Conservation (phyloP, 2,888 invertebrate genomes). For the Eubasilissa splendida region DNA sequence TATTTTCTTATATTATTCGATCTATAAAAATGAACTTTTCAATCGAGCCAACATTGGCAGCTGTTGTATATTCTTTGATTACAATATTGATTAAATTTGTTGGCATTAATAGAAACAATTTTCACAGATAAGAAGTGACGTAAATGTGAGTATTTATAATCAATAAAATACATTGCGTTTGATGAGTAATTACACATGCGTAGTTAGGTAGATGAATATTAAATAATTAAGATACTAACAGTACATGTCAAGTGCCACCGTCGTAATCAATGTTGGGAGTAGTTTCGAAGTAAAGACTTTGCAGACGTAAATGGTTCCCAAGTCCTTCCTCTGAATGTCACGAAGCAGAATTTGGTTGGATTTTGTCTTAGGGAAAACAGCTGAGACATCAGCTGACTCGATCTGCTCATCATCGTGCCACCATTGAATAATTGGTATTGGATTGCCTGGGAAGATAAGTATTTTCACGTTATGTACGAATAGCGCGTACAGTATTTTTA, state of each 20-base stretch:
- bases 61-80: too few relatives aligned
- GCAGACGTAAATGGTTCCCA: constrained; percentile 76
- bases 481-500: too few relatives aligned
- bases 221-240: constrained; percentile 72
- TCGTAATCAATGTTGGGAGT: constrained; percentile 78
- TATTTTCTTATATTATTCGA: too few relatives aligned
- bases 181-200: too few relatives aligned
- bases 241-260: constrained; percentile 82
- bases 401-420: constrained; percentile 79
- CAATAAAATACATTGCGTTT: too few relatives aligned
- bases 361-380: constrained; percentile 67
- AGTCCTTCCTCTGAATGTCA: constrained; percentile 79
- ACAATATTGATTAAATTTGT: too few relatives aligned
- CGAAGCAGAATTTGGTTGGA: constrained; percentile 72
- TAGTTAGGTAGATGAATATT: background rate
- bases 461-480: background rate
- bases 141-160: too few relatives aligned
- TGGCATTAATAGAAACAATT: too few relatives aligned
- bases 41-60: too few relatives aligned
- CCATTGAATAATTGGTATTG: constrained; percentile 83
- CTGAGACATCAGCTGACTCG: constrained; percentile 73
- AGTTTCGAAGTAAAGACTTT: constrained; percentile 71
- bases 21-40: too few relatives aligned
- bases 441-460: constrained; percentile 74
- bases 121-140: too few relatives aligned